These are phyloP conservation scores for Pseudotriccus pelzelni DNA, from an alignment of 2,797 vertebrate species.

Conservation along the genomic window DNA sequence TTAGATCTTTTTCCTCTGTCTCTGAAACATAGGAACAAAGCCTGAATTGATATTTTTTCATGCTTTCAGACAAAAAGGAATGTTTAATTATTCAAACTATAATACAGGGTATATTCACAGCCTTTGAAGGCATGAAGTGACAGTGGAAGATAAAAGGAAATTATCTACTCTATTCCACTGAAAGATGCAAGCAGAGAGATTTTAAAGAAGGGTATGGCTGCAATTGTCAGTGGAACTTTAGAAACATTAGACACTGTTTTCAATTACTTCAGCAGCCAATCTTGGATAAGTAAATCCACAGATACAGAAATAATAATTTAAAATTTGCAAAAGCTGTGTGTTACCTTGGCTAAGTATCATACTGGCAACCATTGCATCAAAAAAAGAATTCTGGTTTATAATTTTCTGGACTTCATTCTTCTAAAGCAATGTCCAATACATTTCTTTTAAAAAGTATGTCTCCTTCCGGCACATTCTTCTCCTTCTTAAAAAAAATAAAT, in stretches of 20 bases:
- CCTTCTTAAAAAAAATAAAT: background rate
- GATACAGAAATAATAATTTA: background rate
- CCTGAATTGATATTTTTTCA: background rate
- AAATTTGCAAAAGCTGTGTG: background rate
- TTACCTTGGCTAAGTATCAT: background rate
- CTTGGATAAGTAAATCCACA: background rate
- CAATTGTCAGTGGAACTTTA: background rate
- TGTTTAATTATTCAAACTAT: background rate
- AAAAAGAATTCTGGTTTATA: background rate
- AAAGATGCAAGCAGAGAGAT: background rate
- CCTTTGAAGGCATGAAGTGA: background rate
- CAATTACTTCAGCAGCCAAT: background rate
- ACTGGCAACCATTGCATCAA: background rate
- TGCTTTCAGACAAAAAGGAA: background rate
- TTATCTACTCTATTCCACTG: background rate
- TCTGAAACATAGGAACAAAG: background rate
- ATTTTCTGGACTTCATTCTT: background rate
- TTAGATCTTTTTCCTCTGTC: background rate
- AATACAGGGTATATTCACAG: background rate
- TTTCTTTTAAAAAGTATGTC: background rate
- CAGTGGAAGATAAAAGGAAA: background rate
- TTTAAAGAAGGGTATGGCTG: background rate
- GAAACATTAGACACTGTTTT: background rate
- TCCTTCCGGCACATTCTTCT: background rate
- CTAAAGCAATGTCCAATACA: background rate